phyloP scores from a whole-genome alignment of 2,113 vertebrate genomes.

The Syngnathus typhle region DNA sequence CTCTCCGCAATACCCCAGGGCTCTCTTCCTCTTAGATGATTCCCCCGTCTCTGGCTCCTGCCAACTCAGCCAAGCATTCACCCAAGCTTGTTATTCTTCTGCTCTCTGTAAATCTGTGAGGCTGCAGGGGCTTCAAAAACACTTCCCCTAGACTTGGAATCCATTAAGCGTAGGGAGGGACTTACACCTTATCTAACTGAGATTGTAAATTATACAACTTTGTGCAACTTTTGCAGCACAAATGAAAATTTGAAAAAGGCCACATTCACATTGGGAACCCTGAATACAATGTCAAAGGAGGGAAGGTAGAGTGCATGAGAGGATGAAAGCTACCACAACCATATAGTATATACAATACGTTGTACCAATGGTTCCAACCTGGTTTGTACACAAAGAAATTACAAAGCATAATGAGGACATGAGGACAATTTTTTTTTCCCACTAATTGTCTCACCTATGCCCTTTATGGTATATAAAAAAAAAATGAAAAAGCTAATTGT shows the following conservation, averaged over 20 bases:
- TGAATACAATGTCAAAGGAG: conserved; percentile 10
- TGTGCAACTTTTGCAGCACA: conserved; percentile 13
- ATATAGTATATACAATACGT: too few species aligned
- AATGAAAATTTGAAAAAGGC: conserved; percentile 1
- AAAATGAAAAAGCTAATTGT: too few species aligned
- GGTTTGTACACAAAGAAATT: too few species aligned
- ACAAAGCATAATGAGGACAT: too few species aligned
- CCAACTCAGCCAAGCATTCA: conserved; percentile 61
- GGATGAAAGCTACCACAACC: too few species aligned
- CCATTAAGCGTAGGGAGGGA: conserved; percentile 31
- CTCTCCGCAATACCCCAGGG: conserved; percentile 62
- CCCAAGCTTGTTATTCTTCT: conserved; percentile 56
- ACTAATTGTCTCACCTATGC: too few species aligned
- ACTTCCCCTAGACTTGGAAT: conserved; percentile 40
- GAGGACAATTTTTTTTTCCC: not conserved
- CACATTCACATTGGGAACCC: not conserved
- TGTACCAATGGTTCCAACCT: too few species aligned
- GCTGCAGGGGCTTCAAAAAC: conserved; percentile 50
- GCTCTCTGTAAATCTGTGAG: conserved; percentile 42
- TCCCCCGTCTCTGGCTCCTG: conserved; percentile 60
- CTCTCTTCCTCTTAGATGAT: conserved; percentile 61
- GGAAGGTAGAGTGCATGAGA: not conserved
- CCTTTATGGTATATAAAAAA: too few species aligned
- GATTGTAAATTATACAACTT: conserved; percentile 18
- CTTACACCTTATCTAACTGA: conserved; percentile 18